Evolutionary conservation across 2,888 invertebrate genomes (phyloP), one percentile per base, ranked within the genome.

Genomic region (Drosophila greeni): DNA sequence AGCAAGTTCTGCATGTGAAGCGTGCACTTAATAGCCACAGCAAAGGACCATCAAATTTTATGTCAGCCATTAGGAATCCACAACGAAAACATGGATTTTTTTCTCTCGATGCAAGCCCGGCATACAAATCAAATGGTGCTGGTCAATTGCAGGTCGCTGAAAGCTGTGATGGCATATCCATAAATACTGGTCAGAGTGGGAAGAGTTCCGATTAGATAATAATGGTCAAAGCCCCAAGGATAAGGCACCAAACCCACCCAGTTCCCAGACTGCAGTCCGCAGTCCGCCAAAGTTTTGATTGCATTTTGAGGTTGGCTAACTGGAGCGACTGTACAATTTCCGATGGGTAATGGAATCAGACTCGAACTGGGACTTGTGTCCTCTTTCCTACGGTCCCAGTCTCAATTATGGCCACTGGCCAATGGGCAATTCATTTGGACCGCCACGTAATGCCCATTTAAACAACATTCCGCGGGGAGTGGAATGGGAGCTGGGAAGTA

Each of bases 361-460:
- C 43, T 26, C 11, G 53, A 24, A 53, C 45, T 45, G 43, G 43
- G 36, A 26, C 45, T 45, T 18, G 16, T 18, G 29, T 18, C 7
- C 9, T 1, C 23, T 39, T 7, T 11, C 4, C 11, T 11, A 52
- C 58, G 40, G 42, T 48, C 29, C 29, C 45, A 53, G 43, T 54
- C 54, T 59, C 66, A 67, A 67, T 67, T 67, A 77, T 80, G 64
- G 66, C 45, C 70, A 57, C 68, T 75, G 66, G 69, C 69, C 69
- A 75, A 62, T 57, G 72, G 66, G 54, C 69, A 72, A 77, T 74
- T 72, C 55, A 80, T 75, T 70, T 73, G 53, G 64, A 33, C 64
- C 16, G 69, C 79, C 80, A 80, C 82, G 77, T 80, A 80, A 79
- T 80, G 75, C 48, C 77, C 77, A 80, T 80, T 79, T 82, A 75